These are phyloP conservation scores for Mus spicilegus DNA, from an alignment of 2,113 vertebrate genomes.

Conservation along the genomic window DNA sequence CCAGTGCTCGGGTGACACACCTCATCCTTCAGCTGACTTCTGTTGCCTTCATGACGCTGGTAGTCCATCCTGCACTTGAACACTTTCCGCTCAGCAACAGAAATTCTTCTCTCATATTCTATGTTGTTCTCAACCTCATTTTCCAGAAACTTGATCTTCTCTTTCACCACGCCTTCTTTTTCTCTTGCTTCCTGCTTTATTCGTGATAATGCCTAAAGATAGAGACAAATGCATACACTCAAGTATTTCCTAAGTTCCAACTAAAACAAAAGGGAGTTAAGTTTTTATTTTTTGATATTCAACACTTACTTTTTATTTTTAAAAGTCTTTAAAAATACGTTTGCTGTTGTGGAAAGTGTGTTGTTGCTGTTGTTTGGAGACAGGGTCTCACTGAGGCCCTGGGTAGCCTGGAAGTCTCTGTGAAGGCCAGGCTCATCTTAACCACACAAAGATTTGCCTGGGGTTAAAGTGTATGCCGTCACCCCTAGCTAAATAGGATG, in stretches of 20 bases:
- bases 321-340: not conserved
- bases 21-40: constrained; percentile 90
- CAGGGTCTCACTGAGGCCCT: not conserved
- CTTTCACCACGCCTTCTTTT: constrained; percentile 88
- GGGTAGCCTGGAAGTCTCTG: not conserved
- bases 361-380: not conserved
- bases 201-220: constrained; percentile 88
- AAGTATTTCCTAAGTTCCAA: constrained; percentile 20
- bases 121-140: constrained; percentile 92
- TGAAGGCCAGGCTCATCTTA: not conserved
- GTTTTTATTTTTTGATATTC: constrained; percentile 15
- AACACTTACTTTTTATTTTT: constrained; percentile 3
- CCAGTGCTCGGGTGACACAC: constrained; percentile 75
- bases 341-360: not conserved
- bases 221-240: not conserved
- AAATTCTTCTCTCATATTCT: constrained; percentile 92
- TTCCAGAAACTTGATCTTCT: constrained; percentile 91
- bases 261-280: constrained; percentile 28
- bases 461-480: not conserved
- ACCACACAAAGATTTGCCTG: not conserved
- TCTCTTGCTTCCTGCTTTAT: constrained; percentile 90
- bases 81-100: constrained; percentile 85
- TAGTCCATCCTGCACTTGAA: constrained; percentile 86
- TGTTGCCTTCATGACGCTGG: constrained; percentile 88
- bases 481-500: not conserved